These are phyloP conservation scores for Rynchops niger DNA, from an alignment of 2,113 vertebrate genomes.

Conservation along the genomic window DNA sequence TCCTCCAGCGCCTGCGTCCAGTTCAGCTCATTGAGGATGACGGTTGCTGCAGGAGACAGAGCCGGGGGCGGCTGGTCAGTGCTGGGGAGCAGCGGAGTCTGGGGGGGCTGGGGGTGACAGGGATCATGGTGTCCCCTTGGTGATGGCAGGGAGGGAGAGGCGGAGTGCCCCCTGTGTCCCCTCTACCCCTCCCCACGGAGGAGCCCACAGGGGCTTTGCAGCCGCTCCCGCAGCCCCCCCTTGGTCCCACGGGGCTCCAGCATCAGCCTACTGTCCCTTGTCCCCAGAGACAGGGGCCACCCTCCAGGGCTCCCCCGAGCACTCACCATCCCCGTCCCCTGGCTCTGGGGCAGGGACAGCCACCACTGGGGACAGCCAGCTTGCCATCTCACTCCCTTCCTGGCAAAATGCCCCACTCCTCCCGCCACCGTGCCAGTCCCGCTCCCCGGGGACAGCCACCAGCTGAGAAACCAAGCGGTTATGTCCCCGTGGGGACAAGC, in stretches of 20 bases:
- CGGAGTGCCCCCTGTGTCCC: neutral
- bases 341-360: neutral
- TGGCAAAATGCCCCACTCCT: neutral
- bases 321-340: neutral
- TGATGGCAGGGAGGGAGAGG: neutral
- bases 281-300: neutral
- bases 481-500: fast-evolving
- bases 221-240: neutral
- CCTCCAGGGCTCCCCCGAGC: neutral
- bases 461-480: neutral
- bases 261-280: neutral
- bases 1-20: constrained; percentile 95
- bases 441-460: neutral
- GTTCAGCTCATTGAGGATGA: constrained; percentile 96
- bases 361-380: neutral
- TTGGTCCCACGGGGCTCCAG: fast-evolving
- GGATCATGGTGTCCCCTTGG: fast-evolving
- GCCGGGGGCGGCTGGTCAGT: fast-evolving
- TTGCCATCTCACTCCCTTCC: neutral
- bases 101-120: neutral
- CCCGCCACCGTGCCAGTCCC: neutral
- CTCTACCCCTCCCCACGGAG: neutral
- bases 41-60: constrained; percentile 79
- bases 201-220: neutral
- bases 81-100: neutral